A percentile compares a stretch with the other conserved stretches of the same genome.
phyloP scores from a whole-genome alignment of 2,888 invertebrate species.

The Drosophila macrothrix region DNA sequence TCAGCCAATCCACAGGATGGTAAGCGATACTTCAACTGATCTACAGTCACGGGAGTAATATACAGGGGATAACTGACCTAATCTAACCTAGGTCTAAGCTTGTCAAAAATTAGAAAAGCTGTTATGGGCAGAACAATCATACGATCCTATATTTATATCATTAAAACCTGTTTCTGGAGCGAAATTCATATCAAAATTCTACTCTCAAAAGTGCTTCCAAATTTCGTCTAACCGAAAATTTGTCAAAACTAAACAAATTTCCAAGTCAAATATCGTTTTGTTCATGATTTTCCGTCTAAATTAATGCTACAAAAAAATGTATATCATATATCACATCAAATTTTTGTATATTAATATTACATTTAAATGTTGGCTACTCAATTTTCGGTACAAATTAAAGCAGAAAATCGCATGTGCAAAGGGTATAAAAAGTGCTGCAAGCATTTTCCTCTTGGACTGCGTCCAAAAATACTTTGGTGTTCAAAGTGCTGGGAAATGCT shows the following conservation, averaged over 20 bases:
- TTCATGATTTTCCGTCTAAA: not conserved
- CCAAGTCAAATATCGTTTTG: not conserved
- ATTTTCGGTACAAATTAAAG: not conserved
- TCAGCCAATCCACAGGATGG: too few species aligned
- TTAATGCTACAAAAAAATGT: not conserved
- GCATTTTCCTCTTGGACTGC: constrained; percentile 1
- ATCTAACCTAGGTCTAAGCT: too few species aligned
- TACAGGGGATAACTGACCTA: too few species aligned
- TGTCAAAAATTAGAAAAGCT: too few species aligned
- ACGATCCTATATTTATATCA: too few species aligned
- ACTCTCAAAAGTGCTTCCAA: too few species aligned
- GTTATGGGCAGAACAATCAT: too few species aligned
- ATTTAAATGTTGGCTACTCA: not conserved
- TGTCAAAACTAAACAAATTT: not conserved
- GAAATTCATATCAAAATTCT: too few species aligned
- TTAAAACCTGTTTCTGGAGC: too few species aligned
- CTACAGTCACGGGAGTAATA: not conserved
- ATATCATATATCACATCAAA: not conserved
- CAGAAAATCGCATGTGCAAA: not conserved
- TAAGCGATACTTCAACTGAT: too few species aligned
- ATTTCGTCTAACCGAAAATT: not conserved
- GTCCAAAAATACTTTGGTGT: not conserved
- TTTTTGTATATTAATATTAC: not conserved
- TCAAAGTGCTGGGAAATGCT: not conserved
- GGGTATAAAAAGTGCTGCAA: constrained; percentile 9